Conservation (phyloP, 2,797 vertebrate genomes). For the Balearica regulorum region DNA sequence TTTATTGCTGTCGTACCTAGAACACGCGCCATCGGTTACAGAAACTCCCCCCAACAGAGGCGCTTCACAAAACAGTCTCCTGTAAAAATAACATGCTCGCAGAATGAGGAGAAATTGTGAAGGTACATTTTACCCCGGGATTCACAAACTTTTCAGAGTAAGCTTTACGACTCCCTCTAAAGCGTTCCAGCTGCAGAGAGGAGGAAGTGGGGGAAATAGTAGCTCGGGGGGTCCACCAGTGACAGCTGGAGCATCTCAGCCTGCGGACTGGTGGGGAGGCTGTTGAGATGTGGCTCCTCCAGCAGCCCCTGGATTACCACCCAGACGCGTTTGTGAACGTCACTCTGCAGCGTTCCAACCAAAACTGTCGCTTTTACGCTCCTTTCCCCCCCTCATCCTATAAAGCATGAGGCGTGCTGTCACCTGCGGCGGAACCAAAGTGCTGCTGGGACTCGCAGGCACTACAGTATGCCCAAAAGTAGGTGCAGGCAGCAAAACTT, state of each 20-base stretch:
- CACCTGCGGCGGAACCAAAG: background rate
- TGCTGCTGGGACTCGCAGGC: background rate
- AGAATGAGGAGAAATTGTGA: background rate
- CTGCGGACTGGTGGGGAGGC: no score
- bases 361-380: accelerated
- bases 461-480: background rate
- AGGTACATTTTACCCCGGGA: background rate
- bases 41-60: background rate
- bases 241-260: background rate
- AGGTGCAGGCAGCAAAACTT: background rate
- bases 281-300: background rate
- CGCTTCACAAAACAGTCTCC: background rate
- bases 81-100: background rate
- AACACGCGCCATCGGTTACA: accelerated
- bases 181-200: background rate
- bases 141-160: background rate
- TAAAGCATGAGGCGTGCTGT: accelerated
- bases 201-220: background rate
- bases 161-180: background rate
- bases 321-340: background rate
- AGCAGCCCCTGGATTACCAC: background rate
- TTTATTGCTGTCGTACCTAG: background rate
- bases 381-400: no score
- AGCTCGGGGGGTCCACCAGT: accelerated
- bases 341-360: background rate